Evolutionary conservation across 2,113 vertebrate species (phyloP).

Genomic region (human): GRCh38 chr3:158135501-158136000

Average conservation of each 20-base stretch:
- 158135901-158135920: background rate
- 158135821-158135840: background rate
- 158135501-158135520: too few species aligned
- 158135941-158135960: too few species aligned
- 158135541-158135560: too few species aligned
- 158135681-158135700: background rate
- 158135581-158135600: background rate
- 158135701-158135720: constrained; percentile 39
- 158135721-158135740: background rate
- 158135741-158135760: background rate
- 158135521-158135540: too few species aligned
- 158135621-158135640: background rate
- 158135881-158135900: background rate
- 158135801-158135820: background rate
- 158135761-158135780: constrained; percentile 3
- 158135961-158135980: background rate
- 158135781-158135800: background rate
- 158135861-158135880: constrained; percentile 11
- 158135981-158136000: constrained; percentile 8
- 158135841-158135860: background rate
- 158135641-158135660: background rate
- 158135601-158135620: constrained; percentile 31
- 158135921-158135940: background rate
- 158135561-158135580: background rate
- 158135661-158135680: constrained; percentile 11